Evolutionary conservation across 1,140 invertebrate genomes (phyloP).

Genomic region (Paracyclopina nana): DNA sequence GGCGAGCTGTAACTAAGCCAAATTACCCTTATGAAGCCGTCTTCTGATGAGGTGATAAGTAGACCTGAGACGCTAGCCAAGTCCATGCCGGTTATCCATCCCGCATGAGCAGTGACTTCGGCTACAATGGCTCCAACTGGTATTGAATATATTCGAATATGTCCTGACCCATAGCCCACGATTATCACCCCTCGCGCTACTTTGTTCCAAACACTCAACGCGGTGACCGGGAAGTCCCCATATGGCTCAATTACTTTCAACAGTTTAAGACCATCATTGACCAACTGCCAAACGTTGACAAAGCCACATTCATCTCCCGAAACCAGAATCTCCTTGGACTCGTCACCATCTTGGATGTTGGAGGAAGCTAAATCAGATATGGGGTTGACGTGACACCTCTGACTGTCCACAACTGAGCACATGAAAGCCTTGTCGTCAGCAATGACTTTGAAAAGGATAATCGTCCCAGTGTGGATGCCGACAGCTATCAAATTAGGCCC

Average conservation of each 20-base stretch:
- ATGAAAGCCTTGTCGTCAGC: background rate
- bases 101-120: background rate
- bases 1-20: background rate
- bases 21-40: conserved; percentile 11
- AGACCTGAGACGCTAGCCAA: conserved; percentile 1
- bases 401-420: background rate
- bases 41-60: background rate
- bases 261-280: background rate
- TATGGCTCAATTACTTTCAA: background rate
- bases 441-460: conserved; percentile 1
- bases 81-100: conserved; percentile 9
- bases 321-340: background rate
- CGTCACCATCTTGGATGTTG: background rate
- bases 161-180: background rate
- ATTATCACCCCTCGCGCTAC: conserved; percentile 1
- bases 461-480: conserved; percentile 8
- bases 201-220: conserved; percentile 12
- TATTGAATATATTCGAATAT: background rate
- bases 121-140: background rate
- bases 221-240: conserved; percentile 4
- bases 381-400: background rate
- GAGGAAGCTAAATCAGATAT: conserved; percentile 5
- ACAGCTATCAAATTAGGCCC: background rate
- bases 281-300: conserved; percentile 7
- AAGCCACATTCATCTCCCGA: conserved; percentile 1